Evolutionary conservation across 1,140 invertebrate genomes (phyloP), one percentile per base, ranked within the genome.

Genomic region (Lepidotrigona ventralis): DNA sequence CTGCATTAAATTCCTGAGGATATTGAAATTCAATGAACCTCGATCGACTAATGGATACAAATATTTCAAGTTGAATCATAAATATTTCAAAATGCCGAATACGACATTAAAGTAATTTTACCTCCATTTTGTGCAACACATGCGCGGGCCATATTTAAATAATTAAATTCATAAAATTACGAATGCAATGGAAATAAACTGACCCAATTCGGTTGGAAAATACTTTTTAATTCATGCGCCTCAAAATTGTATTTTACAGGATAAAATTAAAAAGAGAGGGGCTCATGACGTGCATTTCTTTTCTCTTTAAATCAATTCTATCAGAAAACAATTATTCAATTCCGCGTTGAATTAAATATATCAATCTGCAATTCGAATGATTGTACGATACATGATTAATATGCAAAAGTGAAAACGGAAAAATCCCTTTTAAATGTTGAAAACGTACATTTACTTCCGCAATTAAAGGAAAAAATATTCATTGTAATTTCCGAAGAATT

Each of bases 91-190:
- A 75, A 21, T 6, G 21, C 14, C 21, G 56, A 39, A n/a, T 53
- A 17, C n/a, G 15, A 72, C 46, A 39, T 60, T 75, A 75, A 75
- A 39, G 33, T 75, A 58, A 75, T 75, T 75, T 75, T n/a, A 29
- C 14, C 33, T 60, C 15, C 56, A 75, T 75, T 60, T 39, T 12
- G 29, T 26, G 3, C 33, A 39, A 60, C 56, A 60, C 56, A 19
- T 39, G 39, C 39, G 33, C 17, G 60, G n/a, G 39, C 33, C 17
- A 19, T 46, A 39, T 60, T 60, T 33, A 60, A 60, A 58, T 75
- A 46, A 56, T 75, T 60, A 75, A 75, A 23, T 39, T 21, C 23
- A 60, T 39, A 39, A 74, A 29, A 75, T 75, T 60, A 39, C 33
- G 73, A 75, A 60, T 39, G 23, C 54, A 75, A 23, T 51, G 33